Conservation (phyloP, 2,888 invertebrate species). For the Liopterus haemorrhoidalis region DNA sequence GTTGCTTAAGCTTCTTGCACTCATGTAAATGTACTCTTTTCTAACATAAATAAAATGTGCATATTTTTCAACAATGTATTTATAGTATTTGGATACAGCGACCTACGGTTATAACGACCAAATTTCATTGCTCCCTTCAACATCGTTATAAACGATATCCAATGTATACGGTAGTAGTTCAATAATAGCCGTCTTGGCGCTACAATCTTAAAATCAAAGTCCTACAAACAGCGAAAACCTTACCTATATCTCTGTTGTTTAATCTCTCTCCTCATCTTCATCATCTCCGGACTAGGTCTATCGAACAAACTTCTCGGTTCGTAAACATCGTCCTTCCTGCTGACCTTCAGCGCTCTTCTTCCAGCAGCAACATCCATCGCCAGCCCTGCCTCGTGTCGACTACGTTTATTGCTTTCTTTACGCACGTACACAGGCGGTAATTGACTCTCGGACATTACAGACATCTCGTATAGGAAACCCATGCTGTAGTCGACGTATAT, state of each 20-base stretch:
- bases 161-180: neutral
- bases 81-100: too few relatives aligned
- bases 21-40: too few relatives aligned
- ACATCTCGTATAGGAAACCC: conserved; percentile 76
- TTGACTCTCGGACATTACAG: conserved; percentile 68
- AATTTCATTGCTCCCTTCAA: neutral
- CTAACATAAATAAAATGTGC: too few relatives aligned
- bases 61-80: too few relatives aligned
- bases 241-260: conserved; percentile 62
- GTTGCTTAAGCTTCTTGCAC: too few relatives aligned
- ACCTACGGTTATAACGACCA: too few relatives aligned
- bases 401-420: conserved; percentile 68
- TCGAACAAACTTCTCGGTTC: conserved; percentile 80
- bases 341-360: conserved; percentile 56
- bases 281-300: conserved; percentile 64
- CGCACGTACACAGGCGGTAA: conserved; percentile 75
- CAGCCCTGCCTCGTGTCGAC: conserved; percentile 59
- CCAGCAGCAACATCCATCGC: conserved; percentile 39
- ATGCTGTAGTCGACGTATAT: conserved; percentile 82
- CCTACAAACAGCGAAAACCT: neutral
- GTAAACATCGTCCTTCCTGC: conserved; percentile 67
- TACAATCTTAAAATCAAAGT: neutral
- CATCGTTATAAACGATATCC: conserved; percentile 5
- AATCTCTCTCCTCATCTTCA: conserved; percentile 71
- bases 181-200: neutral